phyloP scores from a whole-genome alignment of 2,888 invertebrate species.

The Fragum whitleyi region DNA sequence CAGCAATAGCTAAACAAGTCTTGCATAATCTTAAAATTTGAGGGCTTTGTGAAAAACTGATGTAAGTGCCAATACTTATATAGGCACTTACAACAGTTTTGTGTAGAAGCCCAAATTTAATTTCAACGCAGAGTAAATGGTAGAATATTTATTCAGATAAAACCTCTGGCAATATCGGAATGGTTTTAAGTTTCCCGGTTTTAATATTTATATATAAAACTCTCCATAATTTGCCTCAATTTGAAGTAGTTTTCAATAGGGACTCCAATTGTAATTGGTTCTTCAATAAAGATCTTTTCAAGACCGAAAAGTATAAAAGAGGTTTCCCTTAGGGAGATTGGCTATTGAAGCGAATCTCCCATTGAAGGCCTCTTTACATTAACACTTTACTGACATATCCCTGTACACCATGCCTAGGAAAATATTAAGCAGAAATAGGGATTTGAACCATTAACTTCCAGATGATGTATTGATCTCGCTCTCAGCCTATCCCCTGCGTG shows the following conservation, averaged over 20 bases:
- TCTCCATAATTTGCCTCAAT: slow-evolving; percentile 64
- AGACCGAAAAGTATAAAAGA: slow-evolving; percentile 40
- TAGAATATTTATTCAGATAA: neutral
- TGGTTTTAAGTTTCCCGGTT: slow-evolving; percentile 51
- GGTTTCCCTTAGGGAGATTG: slow-evolving; percentile 31
- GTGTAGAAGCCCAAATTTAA: too few relatives aligned
- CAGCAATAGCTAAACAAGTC: too few relatives aligned
- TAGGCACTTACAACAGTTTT: too few relatives aligned
- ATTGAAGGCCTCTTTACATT: neutral
- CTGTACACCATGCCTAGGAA: neutral
- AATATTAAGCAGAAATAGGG: neutral
- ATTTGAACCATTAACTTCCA: slow-evolving; percentile 5
- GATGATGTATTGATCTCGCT: slow-evolving; percentile 23
- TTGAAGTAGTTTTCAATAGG: slow-evolving; percentile 58
- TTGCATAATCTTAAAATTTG: too few relatives aligned
- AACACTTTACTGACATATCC: neutral
- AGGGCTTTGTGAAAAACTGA: too few relatives aligned
- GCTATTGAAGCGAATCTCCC: neutral
- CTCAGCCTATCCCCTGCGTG: slow-evolving; percentile 20
- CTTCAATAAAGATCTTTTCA: slow-evolving; percentile 50
- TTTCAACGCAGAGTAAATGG: slow-evolving; percentile 14
- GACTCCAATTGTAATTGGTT: slow-evolving; percentile 55
- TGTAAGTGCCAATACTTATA: too few relatives aligned
- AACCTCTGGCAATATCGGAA: slow-evolving; percentile 9
- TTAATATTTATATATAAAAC: slow-evolving; percentile 41